These are phyloP conservation scores for Magallana nippona DNA, from an alignment of 2,888 invertebrate species.

Conservation along the genomic window DNA sequence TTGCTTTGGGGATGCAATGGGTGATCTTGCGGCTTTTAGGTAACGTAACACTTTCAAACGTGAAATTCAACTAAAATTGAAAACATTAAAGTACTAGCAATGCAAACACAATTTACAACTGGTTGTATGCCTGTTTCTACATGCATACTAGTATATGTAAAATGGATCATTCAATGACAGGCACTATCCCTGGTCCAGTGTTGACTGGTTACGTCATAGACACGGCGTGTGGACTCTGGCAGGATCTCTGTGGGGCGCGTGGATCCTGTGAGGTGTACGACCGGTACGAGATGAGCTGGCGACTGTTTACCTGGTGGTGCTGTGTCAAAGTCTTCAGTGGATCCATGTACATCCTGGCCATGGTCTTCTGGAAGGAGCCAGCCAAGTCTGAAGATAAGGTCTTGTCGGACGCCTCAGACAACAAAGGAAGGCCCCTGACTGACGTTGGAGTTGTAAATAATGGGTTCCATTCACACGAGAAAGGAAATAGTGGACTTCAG, in stretches of 20 bases:
- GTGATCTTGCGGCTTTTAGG: slow-evolving; percentile 60
- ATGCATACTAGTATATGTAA: background rate
- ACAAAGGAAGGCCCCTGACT: background rate
- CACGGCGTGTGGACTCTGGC: slow-evolving; percentile 86
- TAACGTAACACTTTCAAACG: slow-evolving; percentile 44
- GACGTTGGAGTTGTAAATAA: background rate
- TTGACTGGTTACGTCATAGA: slow-evolving; percentile 88
- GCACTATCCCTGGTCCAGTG: slow-evolving; percentile 85
- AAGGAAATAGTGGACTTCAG: background rate
- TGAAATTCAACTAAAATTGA: background rate
- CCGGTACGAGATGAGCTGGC: slow-evolving; percentile 82
- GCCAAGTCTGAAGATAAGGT: background rate
- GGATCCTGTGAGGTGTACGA: slow-evolving; percentile 87
- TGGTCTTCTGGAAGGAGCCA: slow-evolving; percentile 34
- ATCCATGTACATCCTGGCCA: slow-evolving; percentile 83
- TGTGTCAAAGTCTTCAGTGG: slow-evolving; percentile 57
- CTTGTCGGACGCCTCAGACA: background rate
- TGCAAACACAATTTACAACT: too few species aligned
- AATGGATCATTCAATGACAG: slow-evolving; percentile 47
- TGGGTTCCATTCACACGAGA: background rate
- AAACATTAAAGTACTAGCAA: background rate
- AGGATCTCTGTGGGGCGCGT: slow-evolving; percentile 83
- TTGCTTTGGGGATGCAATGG: slow-evolving; percentile 62
- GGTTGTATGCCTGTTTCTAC: too few species aligned
- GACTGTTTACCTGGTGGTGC: slow-evolving; percentile 59